Evolutionary conservation across 2,113 vertebrate species (phyloP).

Genomic region (Callipepla californica): DNA sequence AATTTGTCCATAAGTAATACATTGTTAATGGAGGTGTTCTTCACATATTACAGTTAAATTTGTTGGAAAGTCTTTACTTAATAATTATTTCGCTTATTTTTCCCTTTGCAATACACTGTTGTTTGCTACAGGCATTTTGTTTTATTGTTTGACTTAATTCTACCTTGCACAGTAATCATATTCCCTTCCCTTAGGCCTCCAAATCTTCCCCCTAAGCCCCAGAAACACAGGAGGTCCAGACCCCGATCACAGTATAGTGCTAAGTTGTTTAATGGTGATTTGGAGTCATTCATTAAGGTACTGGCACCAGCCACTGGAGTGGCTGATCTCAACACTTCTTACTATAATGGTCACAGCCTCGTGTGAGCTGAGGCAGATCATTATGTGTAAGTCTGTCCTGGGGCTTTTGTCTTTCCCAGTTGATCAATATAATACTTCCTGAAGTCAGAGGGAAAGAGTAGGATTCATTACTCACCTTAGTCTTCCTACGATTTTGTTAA

Average conservation of each 20-base stretch:
- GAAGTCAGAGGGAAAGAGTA: constrained; percentile 78
- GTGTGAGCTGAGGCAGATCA: constrained; percentile 77
- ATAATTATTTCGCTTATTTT: constrained; percentile 1
- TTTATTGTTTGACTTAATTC: constrained; percentile 65
- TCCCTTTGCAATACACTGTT: constrained; percentile 15
- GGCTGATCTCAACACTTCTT: constrained; percentile 76
- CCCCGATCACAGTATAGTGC: constrained; percentile 91
- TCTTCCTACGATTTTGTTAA: constrained; percentile 14
- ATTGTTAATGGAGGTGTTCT: not conserved
- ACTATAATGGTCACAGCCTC: constrained; percentile 75
- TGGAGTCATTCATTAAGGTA: constrained; percentile 97
- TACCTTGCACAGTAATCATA: constrained; percentile 78
- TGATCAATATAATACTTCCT: constrained; percentile 83
- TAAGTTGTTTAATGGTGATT: constrained; percentile 97
- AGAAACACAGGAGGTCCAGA: constrained; percentile 90
- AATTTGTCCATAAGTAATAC: not conserved
- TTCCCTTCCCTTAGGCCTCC: constrained; percentile 92
- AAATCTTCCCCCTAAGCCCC: constrained; percentile 89
- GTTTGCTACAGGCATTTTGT: constrained; percentile 61
- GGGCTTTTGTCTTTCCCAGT: constrained; percentile 77
- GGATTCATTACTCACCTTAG: constrained; percentile 5
- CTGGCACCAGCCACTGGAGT: constrained; percentile 74
- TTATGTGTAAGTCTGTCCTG: constrained; percentile 81
- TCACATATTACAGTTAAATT: not conserved
- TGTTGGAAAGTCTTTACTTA: constrained; percentile 1